Evolutionary conservation across 1,140 invertebrate species (phyloP).

Genomic region (roundworm (Caenorhabditis elegans)): WBcel235 BX284602.5:7591001-7591500

Average conservation of each 20-base stretch:
- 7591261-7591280: slow-evolving; percentile 30
- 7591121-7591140: slow-evolving; percentile 44
- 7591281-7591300: slow-evolving; percentile 62
- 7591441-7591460: slow-evolving; percentile 97
- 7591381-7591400: not conserved
- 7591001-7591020: too few relatives aligned
- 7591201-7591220: slow-evolving; percentile 14
- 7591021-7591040: too few relatives aligned
- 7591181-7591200: slow-evolving; percentile 51
- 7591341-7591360: slow-evolving; percentile 57
- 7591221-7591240: slow-evolving; percentile 34
- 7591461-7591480: slow-evolving; percentile 95
- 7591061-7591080: too few relatives aligned
- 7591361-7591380: slow-evolving; percentile 35
- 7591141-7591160: slow-evolving; percentile 62
- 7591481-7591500: slow-evolving; percentile 94
- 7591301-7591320: slow-evolving; percentile 36
- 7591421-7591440: slow-evolving; percentile 93
- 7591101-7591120: too few relatives aligned
- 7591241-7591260: not conserved
- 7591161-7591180: slow-evolving; percentile 61
- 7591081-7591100: too few relatives aligned
- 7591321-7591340: slow-evolving; percentile 36
- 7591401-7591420: slow-evolving; percentile 76
- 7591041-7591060: too few relatives aligned